Evolutionary conservation across 2,797 vertebrate genomes (phyloP), one percentile per base, ranked within the genome.

Genomic region (Thunnus albacares): DNA sequence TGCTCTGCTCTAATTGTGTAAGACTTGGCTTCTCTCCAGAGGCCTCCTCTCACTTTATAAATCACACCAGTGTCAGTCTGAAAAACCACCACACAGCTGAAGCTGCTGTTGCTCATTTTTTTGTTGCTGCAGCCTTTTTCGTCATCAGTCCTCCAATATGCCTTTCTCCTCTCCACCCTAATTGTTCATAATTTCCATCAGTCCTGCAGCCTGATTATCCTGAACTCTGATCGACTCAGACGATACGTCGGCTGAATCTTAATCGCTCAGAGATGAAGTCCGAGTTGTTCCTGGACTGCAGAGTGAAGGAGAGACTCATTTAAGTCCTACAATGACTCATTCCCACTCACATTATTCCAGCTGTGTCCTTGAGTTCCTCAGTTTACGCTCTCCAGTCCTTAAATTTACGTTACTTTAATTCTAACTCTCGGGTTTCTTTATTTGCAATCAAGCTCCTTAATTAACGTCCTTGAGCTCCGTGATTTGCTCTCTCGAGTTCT

Each of bases 1-100:
- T 76, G 71, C 68, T 65, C 66, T 65, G 55, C 60, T 80, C 68
- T 82, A 87, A 84, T 77, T 65, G 81, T 81, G 69, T 61, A 24
- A 70, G 72, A 56, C 72, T 66, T 80, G 72, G 66, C 65, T 66
- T 71, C 74, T 77, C 71, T 73, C 77, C 56, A 43, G 53, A 71
- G 75, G 56, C 60, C 69, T 71, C 11, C 66, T 55, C 73, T 77
- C 77, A 56, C 76, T 67, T 70, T 75, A 72, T 79, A 78, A 83
- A 86, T 83, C 66, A 83, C 47, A 65, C n/a, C 38, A 47, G 28
- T 58, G 26, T 73, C 38, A 49, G 41, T 52, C 28, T 47, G 55
- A 55, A 49, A 59, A 33, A 6, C 17, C 3, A 4, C 35, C 51
- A 57, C 38, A 60, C 33, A 52, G 57, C 55, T 65, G 56, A 22